Evolutionary conservation across 1,140 invertebrate genomes (phyloP), one percentile per base, ranked within the genome.

Genomic region (Philaenus spumarius): DNA sequence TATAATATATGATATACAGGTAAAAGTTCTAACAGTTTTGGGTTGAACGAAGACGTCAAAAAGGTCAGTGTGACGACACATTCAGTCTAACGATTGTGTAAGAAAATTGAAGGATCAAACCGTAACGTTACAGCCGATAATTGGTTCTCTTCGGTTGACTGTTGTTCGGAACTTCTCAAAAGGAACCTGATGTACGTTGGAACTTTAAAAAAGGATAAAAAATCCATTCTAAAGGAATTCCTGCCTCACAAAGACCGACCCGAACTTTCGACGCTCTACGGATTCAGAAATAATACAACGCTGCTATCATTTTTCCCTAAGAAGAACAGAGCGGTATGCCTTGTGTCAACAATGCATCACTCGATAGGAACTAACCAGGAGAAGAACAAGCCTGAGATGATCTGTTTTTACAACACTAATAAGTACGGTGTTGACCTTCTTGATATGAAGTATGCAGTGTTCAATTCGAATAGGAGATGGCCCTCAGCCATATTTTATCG

Each of bases 41-140:
- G 52, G 6, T 20, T 55, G 30, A 48, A 58, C 19, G 52, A 39
- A 55, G 2, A 14, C 4, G 35, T 40, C 39, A 55, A 55, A 19
- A 45, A 54, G 1, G 19, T 62, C 34, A 15, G 12, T 35, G n/a
- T 54, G 34, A 55, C 62, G 23, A 53, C 43, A 2, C 40, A 62
- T 20, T 50, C 51, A 45, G 9, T 55, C n/a, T 35, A 35, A n/a
- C 11, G 37, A 37, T 48, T 63, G 2, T 52, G 48, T 14, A 55
- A 59, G 14, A 46, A 23, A 15, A 65, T 72, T 19, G 26, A 22
- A 14, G 40, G 39, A 46, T 35, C 20, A 20, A 64, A 67, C 22
- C 40, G 69, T 45, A 67, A 67, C 54, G 46, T 73, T 11, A 70
- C 69, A 9, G 61, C 59, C 55, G 71, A 72, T 60, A 74, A 73